Percentiles rank a stretch among this genome's conserved stretches.
phyloP scores from a whole-genome alignment of 2,113 vertebrate genomes.

The Varanus komodoensis region DNA sequence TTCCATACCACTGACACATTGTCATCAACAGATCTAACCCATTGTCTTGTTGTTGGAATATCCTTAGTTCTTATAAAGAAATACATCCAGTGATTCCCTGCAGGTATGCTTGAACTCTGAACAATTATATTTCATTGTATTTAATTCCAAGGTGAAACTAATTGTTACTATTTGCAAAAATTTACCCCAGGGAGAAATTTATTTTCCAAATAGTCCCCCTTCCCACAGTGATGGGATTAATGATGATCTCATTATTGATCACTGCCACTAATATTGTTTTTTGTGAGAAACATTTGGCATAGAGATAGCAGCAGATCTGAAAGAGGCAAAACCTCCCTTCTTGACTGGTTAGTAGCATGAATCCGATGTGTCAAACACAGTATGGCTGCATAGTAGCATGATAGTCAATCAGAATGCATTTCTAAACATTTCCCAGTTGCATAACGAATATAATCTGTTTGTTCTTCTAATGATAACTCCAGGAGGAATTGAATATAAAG shows the following conservation, averaged over 20 bases:
- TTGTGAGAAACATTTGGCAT: slow-evolving; percentile 40
- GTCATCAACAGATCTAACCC: too few species aligned
- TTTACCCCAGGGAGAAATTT: slow-evolving; percentile 40
- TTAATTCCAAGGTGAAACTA: slow-evolving; percentile 35
- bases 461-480: slow-evolving; percentile 31
- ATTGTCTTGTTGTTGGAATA: neutral
- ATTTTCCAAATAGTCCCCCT: slow-evolving; percentile 18
- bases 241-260: slow-evolving; percentile 61
- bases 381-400: neutral
- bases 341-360: neutral
- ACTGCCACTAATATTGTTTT: slow-evolving; percentile 31
- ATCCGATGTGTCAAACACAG: neutral
- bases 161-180: neutral
- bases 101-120: neutral
- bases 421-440: slow-evolving; percentile 46
- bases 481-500: neutral
- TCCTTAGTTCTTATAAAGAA: neutral
- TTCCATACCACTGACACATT: too few species aligned
- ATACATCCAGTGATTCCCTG: neutral
- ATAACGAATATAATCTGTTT: neutral
- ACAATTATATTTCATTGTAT: slow-evolving; percentile 43
- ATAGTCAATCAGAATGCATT: slow-evolving; percentile 18
- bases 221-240: slow-evolving; percentile 38
- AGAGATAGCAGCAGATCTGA: slow-evolving; percentile 44
- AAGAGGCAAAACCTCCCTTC: slow-evolving; percentile 14